Conservation (phyloP, 2,113 vertebrate genomes). For the Scytalopus superciliaris region DNA sequence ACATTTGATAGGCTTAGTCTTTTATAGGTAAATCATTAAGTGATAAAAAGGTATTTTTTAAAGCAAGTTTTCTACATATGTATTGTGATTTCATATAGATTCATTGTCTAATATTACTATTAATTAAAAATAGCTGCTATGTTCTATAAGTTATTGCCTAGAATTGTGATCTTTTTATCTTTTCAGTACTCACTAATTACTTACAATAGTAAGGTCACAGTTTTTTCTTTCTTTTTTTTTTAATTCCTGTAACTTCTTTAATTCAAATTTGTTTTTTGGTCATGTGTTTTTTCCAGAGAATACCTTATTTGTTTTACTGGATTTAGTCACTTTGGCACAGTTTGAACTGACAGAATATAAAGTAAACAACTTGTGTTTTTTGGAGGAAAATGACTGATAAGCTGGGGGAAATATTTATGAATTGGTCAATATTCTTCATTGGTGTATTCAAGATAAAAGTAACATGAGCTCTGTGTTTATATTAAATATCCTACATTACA, state of each 20-base stretch:
- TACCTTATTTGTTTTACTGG: constrained; percentile 8
- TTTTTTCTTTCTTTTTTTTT: too few relatives aligned
- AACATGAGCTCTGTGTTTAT: not conserved
- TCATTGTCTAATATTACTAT: not conserved
- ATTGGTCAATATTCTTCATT: not conserved
- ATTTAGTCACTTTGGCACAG: not conserved
- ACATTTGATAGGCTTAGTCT: not conserved
- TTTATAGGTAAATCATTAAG: not conserved
- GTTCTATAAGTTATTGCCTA: not conserved
- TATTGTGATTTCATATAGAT: not conserved
- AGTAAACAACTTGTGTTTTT: not conserved
- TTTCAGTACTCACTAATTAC: not conserved
- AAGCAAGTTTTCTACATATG: not conserved
- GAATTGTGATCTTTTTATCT: not conserved
- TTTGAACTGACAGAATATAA: not conserved
- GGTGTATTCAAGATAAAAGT: not conserved
- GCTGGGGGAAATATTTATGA: not conserved
- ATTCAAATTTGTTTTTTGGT: not conserved
- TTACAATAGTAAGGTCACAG: not conserved
- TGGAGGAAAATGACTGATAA: not conserved
- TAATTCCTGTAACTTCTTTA: not conserved
- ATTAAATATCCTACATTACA: not conserved
- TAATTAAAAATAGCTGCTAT: not conserved
- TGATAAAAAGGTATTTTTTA: not conserved
- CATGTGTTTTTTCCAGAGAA: not conserved